Conservation (phyloP, 1,140 invertebrate species). For the Magallana ariakensis region DNA sequence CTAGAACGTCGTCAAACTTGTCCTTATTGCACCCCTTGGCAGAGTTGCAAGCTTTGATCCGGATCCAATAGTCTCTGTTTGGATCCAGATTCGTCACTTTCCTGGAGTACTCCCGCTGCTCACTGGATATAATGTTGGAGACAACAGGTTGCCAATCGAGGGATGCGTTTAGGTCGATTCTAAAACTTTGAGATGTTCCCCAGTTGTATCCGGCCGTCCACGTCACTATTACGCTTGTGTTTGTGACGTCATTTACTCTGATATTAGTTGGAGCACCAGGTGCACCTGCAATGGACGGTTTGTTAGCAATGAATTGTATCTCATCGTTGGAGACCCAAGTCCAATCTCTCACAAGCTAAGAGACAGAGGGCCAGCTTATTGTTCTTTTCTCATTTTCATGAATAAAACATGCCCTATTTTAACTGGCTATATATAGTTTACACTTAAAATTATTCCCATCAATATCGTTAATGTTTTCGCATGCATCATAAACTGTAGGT, state of each 20-base stretch:
- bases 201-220: constrained; percentile 9
- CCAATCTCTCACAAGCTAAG: too few species aligned
- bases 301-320: too few species aligned
- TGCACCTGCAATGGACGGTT: background rate
- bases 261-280: background rate
- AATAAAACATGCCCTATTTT: too few species aligned
- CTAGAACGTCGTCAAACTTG: background rate
- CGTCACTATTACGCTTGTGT: background rate
- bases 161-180: background rate
- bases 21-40: background rate
- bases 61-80: background rate
- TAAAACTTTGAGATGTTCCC: constrained; percentile 19
- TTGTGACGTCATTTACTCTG: constrained; percentile 1
- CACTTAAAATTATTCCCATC: too few species aligned
- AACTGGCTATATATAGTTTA: too few species aligned
- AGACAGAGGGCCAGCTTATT: too few species aligned
- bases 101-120: background rate
- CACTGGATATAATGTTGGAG: background rate
- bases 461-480: too few species aligned
- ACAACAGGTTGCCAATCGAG: background rate
- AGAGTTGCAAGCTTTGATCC: background rate
- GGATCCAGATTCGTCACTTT: background rate
- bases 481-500: too few species aligned
- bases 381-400: too few species aligned
- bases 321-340: too few species aligned